These are phyloP conservation scores for Arothron firmamentum DNA, from an alignment of 2,113 vertebrate species.

Conservation along the genomic window DNA sequence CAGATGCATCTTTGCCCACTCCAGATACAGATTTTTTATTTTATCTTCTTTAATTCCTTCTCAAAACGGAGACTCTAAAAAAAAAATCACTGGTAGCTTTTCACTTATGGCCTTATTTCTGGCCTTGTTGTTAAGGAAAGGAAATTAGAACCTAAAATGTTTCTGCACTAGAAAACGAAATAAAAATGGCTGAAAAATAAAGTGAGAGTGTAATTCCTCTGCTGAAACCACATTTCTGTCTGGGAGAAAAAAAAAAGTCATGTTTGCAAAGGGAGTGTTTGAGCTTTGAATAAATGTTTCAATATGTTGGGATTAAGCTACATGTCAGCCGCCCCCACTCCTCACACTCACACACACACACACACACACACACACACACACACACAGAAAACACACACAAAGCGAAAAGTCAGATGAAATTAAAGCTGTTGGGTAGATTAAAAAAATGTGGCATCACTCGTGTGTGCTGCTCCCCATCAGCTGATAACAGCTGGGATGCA, in stretches of 20 bases:
- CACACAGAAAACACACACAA: background rate
- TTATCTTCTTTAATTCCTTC: slow-evolving; percentile 10
- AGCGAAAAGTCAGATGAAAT: slow-evolving; percentile 6
- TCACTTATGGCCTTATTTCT: slow-evolving; percentile 7
- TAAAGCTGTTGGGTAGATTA: slow-evolving; percentile 3
- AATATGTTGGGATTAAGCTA: slow-evolving; percentile 29
- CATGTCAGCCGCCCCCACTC: slow-evolving; percentile 3
- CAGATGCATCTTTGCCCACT: too few relatives aligned
- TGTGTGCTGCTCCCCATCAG: slow-evolving; percentile 35
- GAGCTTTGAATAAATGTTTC: slow-evolving; percentile 34
- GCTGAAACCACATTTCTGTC: slow-evolving; percentile 4
- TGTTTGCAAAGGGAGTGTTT: background rate
- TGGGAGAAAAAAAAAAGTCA: slow-evolving; percentile 12
- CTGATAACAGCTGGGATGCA: slow-evolving; percentile 51
- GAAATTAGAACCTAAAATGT: slow-evolving; percentile 11
- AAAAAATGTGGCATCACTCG: slow-evolving; percentile 28
- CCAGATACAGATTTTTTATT: too few relatives aligned
- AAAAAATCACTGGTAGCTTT: slow-evolving; percentile 5
- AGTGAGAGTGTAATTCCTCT: slow-evolving; percentile 17
- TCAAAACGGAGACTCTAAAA: slow-evolving; percentile 11
- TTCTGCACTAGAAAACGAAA: background rate
- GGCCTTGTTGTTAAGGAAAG: background rate
- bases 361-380: background rate
- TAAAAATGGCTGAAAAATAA: background rate
- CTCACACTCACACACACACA: slow-evolving; percentile 3